Evolutionary conservation across 2,797 vertebrate genomes (phyloP).

Genomic region (Remorina albescens): DNA sequence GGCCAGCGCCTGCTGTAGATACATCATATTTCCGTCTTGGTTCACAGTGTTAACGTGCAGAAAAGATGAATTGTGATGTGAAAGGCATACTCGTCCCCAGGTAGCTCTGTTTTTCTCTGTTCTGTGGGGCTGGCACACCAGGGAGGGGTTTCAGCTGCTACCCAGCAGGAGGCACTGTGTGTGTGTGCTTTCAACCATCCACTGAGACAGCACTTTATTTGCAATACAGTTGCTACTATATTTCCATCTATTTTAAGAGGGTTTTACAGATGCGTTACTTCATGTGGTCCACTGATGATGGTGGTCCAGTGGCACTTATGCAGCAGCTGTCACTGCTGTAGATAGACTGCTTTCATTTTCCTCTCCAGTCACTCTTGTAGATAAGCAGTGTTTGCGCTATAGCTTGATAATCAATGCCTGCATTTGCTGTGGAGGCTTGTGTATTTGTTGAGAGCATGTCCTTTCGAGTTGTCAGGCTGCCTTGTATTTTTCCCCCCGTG

Average conservation of each 20-base stretch:
- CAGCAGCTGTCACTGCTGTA: slow-evolving; percentile 15
- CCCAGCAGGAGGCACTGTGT: slow-evolving; percentile 81
- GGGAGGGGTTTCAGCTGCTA: slow-evolving; percentile 74
- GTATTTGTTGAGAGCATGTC: slow-evolving; percentile 46
- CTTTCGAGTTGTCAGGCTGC: slow-evolving; percentile 48
- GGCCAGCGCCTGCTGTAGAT: slow-evolving; percentile 35
- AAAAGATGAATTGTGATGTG: slow-evolving; percentile 44
- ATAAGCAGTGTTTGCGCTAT: slow-evolving; percentile 22
- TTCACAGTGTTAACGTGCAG: slow-evolving; percentile 43
- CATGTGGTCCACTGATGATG: slow-evolving; percentile 37
- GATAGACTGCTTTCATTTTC: slow-evolving; percentile 25
- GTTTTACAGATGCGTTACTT: slow-evolving; percentile 44
- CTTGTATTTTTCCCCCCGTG: slow-evolving; percentile 55
- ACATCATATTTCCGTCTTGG: slow-evolving; percentile 26
- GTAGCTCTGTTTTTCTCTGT: slow-evolving; percentile 41
- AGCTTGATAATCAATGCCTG: slow-evolving; percentile 44
- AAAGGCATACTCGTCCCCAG: slow-evolving; percentile 52
- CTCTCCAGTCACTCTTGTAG: slow-evolving; percentile 4
- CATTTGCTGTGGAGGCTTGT: slow-evolving; percentile 38
- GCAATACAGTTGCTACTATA: slow-evolving; percentile 45
- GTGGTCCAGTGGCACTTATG: neutral
- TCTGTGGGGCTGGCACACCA: slow-evolving; percentile 55
- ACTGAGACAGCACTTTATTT: slow-evolving; percentile 61
- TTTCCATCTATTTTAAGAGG: slow-evolving; percentile 56
- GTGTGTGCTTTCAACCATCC: slow-evolving; percentile 64